phyloP scores from a whole-genome alignment of 2,797 vertebrate genomes.

The Lithobates sylvaticus region DNA sequence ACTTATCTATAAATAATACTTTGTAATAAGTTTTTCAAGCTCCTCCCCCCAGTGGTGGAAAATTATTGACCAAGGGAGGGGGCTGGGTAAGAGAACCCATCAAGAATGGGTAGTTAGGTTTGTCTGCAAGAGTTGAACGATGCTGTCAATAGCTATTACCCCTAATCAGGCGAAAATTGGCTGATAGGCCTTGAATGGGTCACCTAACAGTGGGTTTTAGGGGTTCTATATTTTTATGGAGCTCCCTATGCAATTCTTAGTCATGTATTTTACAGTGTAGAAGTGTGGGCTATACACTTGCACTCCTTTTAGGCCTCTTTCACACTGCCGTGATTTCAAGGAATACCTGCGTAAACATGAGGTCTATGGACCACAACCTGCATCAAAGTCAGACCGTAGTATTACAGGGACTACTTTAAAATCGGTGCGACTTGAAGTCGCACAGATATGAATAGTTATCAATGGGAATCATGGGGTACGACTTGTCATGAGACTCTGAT shows the following conservation, averaged over 20 bases:
- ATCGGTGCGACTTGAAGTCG: too few relatives aligned
- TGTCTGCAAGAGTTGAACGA: neutral
- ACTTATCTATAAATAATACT: neutral
- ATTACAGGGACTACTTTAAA: too few relatives aligned
- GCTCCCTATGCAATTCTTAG: conserved; percentile 77
- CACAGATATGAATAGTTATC: too few relatives aligned
- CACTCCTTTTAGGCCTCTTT: neutral
- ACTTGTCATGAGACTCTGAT: too few relatives aligned
- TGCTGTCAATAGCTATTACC: neutral
- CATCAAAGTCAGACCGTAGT: too few relatives aligned
- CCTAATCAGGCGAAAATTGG: neutral
- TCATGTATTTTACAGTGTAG: conserved; percentile 13
- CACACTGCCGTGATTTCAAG: too few relatives aligned
- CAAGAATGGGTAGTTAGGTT: neutral
- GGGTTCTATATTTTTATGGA: conserved; percentile 65
- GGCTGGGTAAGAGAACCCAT: neutral
- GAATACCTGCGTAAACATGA: too few relatives aligned
- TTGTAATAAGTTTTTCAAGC: neutral
- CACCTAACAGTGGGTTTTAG: conserved; percentile 23
- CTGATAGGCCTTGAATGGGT: too few relatives aligned
- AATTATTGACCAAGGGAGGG: too few relatives aligned
- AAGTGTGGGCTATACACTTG: neutral
- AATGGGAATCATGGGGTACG: too few relatives aligned
- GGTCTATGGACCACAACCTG: too few relatives aligned
- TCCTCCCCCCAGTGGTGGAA: neutral